Percentiles rank a stretch among this genome's conserved stretches.
These are phyloP conservation scores for Macaca fascicularis DNA, from an alignment of 2,113 vertebrate species.

Conservation along the genomic window T2T-MFA8v1.1 NC_088388.1:25109501-25110000, in stretches of 20 bases:
- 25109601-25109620: not conserved
- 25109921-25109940: not conserved
- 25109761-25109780: not conserved
- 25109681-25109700: not conserved
- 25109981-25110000: not conserved
- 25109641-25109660: constrained; percentile 16
- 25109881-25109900: not conserved
- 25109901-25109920: constrained; percentile 19
- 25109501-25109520: not conserved
- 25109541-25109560: not conserved
- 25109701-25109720: not conserved
- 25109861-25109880: constrained; percentile 18
- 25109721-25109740: not conserved
- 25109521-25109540: not conserved
- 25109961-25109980: not conserved
- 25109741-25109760: not conserved
- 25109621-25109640: constrained; percentile 11
- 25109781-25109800: not conserved
- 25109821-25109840: not conserved
- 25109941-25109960: not conserved
- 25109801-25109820: not conserved
- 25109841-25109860: not conserved
- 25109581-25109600: not conserved
- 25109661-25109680: constrained; percentile 19
- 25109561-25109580: not conserved